These are phyloP conservation scores for Psammodynastes pulverulentus DNA, from an alignment of 2,113 vertebrate genomes.

Conservation along the genomic window DNA sequence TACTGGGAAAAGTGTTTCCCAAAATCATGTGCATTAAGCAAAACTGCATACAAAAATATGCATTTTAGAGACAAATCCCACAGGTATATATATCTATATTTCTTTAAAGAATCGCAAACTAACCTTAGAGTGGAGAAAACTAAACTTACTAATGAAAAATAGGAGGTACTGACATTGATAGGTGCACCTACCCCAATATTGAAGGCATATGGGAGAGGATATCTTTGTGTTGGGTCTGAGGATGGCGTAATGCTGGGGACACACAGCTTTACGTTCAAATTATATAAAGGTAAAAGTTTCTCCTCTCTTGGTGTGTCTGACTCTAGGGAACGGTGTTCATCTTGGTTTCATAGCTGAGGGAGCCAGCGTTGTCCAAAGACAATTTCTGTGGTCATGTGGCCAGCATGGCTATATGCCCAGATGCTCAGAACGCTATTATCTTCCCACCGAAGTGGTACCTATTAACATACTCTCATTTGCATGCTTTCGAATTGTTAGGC, in stretches of 20 bases:
- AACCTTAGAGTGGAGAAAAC: background rate
- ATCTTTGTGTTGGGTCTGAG: background rate
- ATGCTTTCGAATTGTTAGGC: background rate
- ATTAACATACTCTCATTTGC: too few relatives aligned
- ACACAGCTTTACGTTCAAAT: background rate
- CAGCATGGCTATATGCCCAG: too few relatives aligned
- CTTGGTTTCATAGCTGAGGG: too few relatives aligned
- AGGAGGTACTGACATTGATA: background rate
- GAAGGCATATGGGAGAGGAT: background rate
- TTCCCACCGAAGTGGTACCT: too few relatives aligned
- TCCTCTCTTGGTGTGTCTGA: too few relatives aligned
- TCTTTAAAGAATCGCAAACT: background rate
- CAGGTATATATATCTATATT: background rate
- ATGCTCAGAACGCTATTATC: too few relatives aligned
- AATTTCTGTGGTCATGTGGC: too few relatives aligned
- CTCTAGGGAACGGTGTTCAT: too few relatives aligned
- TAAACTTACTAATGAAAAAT: background rate
- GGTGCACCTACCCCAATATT: background rate
- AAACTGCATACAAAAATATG: background rate
- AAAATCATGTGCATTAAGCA: background rate
- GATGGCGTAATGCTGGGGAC: background rate
- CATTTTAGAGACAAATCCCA: background rate
- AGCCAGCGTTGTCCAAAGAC: too few relatives aligned
- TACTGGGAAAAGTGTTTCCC: background rate
- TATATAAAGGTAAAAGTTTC: background rate